Percentiles rank a stretch among this genome's conserved stretches.
Evolutionary conservation across 2,888 invertebrate species (phyloP).

Genomic region (Phlogophora meticulosa): DNA sequence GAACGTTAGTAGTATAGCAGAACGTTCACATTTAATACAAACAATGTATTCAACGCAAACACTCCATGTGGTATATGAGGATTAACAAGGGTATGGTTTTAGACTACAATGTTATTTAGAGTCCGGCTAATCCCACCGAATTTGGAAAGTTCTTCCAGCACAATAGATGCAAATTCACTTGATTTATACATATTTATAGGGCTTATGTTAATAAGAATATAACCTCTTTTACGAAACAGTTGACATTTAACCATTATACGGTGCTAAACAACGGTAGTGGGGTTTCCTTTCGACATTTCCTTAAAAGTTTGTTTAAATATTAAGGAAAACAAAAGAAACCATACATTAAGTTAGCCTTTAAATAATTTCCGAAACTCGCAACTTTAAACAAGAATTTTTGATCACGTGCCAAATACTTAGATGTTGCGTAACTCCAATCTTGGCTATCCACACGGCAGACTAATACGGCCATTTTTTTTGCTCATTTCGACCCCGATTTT

Average conservation of each 20-base stretch:
- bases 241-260: no score
- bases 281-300: no score
- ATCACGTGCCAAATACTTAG: conserved; percentile 34
- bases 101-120: conserved; percentile 18
- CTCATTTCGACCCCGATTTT: conserved; percentile 21
- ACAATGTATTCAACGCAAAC: neutral
- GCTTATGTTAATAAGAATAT: neutral
- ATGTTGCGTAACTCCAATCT: conserved; percentile 13
- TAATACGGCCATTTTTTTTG: conserved; percentile 12
- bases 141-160: neutral
- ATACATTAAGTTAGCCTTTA: no score
- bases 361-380: neutral
- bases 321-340: no score
- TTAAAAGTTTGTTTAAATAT: neutral
- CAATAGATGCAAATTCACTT: conserved; percentile 9
- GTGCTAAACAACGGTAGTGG: no score
- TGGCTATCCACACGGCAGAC: conserved; percentile 28
- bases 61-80: neutral
- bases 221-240: neutral
- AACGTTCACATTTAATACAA: neutral
- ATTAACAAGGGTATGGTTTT: conserved; percentile 12
- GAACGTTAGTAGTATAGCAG: neutral
- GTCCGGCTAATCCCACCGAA: conserved; percentile 3
- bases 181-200: neutral
- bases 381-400: conserved; percentile 3